A percentile compares a stretch with the other conserved stretches of the same genome.
These are phyloP conservation scores for Dicentrarchus labrax DNA, from an alignment of 2,113 vertebrate species.

Conservation along the genomic window DNA sequence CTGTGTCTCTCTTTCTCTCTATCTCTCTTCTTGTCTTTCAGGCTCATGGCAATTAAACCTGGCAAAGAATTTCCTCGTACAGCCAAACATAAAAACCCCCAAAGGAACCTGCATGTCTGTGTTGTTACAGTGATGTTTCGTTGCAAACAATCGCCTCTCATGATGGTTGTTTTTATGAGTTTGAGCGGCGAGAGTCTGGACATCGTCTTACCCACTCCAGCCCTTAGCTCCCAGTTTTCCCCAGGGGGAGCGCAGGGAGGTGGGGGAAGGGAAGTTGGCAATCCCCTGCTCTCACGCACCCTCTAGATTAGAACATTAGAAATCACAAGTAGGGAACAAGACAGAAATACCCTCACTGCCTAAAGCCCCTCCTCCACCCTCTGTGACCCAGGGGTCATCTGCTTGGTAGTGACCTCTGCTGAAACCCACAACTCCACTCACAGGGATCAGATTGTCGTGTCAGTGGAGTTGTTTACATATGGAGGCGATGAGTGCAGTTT, in stretches of 20 bases:
- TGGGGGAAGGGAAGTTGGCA: slow-evolving; percentile 67
- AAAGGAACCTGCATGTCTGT: slow-evolving; percentile 38
- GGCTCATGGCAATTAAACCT: slow-evolving; percentile 56
- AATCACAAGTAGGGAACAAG: slow-evolving; percentile 70
- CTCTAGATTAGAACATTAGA: slow-evolving; percentile 72
- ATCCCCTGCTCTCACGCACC: slow-evolving; percentile 72
- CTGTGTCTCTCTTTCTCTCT: slow-evolving; percentile 29
- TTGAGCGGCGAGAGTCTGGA: slow-evolving; percentile 68
- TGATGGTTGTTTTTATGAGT: slow-evolving; percentile 60
- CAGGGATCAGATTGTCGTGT: slow-evolving; percentile 21
- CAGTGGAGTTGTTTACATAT: slow-evolving; percentile 56
- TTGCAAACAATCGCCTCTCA: slow-evolving; percentile 51
- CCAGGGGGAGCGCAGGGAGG: slow-evolving; percentile 21
- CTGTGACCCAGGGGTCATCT: slow-evolving; percentile 66
- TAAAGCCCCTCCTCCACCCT: slow-evolving; percentile 52
- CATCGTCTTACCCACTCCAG: slow-evolving; percentile 66
- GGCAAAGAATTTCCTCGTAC: slow-evolving; percentile 44
- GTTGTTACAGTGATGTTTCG: slow-evolving; percentile 58
- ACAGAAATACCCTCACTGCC: slow-evolving; percentile 63
- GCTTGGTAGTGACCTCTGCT: slow-evolving; percentile 58
- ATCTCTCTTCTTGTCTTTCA: slow-evolving; percentile 43
- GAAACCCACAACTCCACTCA: slow-evolving; percentile 28
- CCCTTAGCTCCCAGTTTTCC: slow-evolving; percentile 55
- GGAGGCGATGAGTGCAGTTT: slow-evolving; percentile 9
- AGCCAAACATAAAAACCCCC: slow-evolving; percentile 12